Percentiles rank a stretch among this genome's conserved stretches.
phyloP scores from a whole-genome alignment of 2,888 invertebrate genomes.

The Oxytorus armatus region DNA sequence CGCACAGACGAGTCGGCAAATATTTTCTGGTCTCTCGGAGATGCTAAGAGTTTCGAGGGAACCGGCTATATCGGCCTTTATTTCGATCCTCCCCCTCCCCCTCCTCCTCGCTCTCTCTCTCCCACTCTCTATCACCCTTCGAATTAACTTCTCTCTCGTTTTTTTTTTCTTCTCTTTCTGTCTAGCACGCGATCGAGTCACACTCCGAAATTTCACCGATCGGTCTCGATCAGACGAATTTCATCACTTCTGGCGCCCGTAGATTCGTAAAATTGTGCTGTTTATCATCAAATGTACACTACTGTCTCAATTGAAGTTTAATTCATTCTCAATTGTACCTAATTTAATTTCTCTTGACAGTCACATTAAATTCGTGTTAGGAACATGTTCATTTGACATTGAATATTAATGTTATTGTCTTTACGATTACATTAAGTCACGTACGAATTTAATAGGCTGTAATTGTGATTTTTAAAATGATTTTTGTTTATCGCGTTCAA shows the following conservation, averaged over 20 bases:
- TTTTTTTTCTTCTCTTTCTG: slow-evolving; percentile 74
- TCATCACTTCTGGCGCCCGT: neutral
- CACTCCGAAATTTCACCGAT: slow-evolving; percentile 20
- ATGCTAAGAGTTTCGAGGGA: slow-evolving; percentile 19
- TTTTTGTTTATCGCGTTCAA: too few species aligned
- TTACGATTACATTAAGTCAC: too few species aligned
- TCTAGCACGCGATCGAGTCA: slow-evolving; percentile 14
- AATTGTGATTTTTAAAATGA: too few species aligned
- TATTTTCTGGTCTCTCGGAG: slow-evolving; percentile 14
- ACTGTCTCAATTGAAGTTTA: slow-evolving; percentile 5
- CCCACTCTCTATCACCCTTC: neutral
- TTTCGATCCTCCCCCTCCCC: slow-evolving; percentile 10
- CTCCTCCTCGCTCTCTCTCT: neutral
- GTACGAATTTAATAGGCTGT: too few species aligned
- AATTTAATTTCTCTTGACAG: neutral
- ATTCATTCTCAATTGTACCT: slow-evolving; percentile 6
- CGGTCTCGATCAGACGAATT: slow-evolving; percentile 1
- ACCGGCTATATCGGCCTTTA: slow-evolving; percentile 18
- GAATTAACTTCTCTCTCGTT: too few species aligned
- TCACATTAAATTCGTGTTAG: neutral
- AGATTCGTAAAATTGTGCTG: neutral
- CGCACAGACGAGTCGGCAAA: slow-evolving; percentile 3
- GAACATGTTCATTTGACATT: slow-evolving; percentile 1
- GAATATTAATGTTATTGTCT: neutral
- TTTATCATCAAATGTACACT: neutral